Base-by-base conservation (phyloP, 2,888 invertebrate genomes). In the Apamea monoglypha region DNA sequence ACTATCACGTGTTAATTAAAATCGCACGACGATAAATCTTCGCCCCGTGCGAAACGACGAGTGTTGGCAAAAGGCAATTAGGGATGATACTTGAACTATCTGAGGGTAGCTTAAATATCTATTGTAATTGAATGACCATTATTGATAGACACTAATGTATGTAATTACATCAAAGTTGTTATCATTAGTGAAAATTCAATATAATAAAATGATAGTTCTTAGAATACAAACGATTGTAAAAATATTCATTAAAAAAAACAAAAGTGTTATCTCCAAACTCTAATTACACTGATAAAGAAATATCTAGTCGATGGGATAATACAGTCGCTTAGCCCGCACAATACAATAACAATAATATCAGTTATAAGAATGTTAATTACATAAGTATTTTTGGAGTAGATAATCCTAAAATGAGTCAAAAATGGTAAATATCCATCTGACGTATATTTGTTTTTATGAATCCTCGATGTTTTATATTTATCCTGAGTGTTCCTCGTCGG, bases 351-450 rank as follows among this genome's bases (percentile, higher is more conserved):
- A 87, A 88, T 85, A 84, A 89, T 92, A 92, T 91, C 90, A 87
- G 87, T 88, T 90, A 91, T 92, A 92, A 94, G 95, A 96, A 96
- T 96, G 96, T 95, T 96, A 96, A 96, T 96, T 94, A 93, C 94
- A 81, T 88, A 94, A 93, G 93, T 93, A 92, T 92, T 89, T 88
- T 81, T 68, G 64, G 79, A 81, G 77, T 59, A 87, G 85, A 88
- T 83, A 85, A 87, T 81, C 71, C n/a, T 69, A 29, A 63, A 82
- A 84, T 82, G 69, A 75, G 44, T 76, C 78, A 74, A 79, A 70
- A 69, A 69, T 76, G 40, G 14, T 79, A 40, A 50, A 61, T 69
- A 63, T 44, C 21, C 36, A 69, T 44, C 44, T n/a, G 44, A 61
- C 16, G 4, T 47, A 47, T 44, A 36, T 21, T 67, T 66, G n/a